Evolutionary conservation across 2,797 vertebrate species (phyloP).

Genomic region (Coranthus polyacanthus): DNA sequence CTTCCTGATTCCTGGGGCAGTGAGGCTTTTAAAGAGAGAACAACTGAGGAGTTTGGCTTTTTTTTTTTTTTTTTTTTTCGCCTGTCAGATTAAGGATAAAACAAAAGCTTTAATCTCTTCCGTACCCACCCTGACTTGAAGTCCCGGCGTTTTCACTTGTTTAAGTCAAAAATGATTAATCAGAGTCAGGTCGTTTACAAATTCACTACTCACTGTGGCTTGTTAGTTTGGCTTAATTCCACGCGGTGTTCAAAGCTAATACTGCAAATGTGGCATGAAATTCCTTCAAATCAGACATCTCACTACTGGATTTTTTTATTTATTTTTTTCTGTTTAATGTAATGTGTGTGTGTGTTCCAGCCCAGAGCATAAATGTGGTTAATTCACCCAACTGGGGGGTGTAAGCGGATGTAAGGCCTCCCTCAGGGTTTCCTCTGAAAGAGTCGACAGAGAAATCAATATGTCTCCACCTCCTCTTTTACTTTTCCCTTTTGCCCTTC

Average conservation of each 20-base stretch:
- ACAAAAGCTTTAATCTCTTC: conserved; percentile 53
- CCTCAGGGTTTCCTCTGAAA: conserved; percentile 68
- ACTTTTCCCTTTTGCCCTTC: conserved; percentile 43
- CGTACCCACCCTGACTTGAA: conserved; percentile 17
- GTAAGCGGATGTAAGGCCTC: conserved; percentile 62
- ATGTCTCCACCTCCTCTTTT: conserved; percentile 51
- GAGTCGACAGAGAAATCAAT: conserved; percentile 72
- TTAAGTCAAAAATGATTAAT: conserved; percentile 26
- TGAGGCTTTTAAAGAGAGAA: conserved; percentile 24
- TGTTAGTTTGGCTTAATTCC: conserved; percentile 42
- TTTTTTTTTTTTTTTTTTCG: conserved; percentile 44
- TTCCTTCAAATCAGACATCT: conserved; percentile 51
- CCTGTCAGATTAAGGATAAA: conserved; percentile 51
- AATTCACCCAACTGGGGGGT: conserved; percentile 57
- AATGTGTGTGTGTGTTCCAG: conserved; percentile 44
- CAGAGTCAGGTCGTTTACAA: conserved; percentile 21
- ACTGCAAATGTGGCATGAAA: conserved; percentile 54
- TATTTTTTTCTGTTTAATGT: conserved; percentile 21
- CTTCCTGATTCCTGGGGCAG: conserved; percentile 41
- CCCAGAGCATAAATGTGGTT: conserved; percentile 57
- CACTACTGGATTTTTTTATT: conserved; percentile 37
- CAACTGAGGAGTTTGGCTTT: conserved; percentile 35
- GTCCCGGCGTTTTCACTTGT: conserved; percentile 41
- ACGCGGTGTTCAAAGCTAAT: conserved; percentile 49
- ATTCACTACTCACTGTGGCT: conserved; percentile 21